A percentile compares a stretch with the other conserved stretches of the same genome.
Conservation (phyloP, 2,888 invertebrate genomes). For the Antitype chi region DNA sequence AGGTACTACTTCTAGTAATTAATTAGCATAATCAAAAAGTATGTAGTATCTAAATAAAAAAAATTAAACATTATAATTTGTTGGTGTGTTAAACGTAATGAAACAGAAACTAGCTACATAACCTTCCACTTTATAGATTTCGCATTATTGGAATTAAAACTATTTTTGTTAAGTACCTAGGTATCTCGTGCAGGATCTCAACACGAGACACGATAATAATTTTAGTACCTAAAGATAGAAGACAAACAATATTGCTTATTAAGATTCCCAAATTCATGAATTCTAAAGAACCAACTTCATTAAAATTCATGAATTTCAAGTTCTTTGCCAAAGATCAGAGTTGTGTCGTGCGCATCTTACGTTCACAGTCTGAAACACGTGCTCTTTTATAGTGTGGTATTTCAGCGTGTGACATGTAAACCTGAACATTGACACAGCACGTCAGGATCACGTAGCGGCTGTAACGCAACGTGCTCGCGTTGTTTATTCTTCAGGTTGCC, state of each 20-base stretch:
- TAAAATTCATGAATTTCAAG: neutral
- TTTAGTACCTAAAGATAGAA: neutral
- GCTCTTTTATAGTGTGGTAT: constrained; percentile 6
- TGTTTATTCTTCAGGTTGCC: constrained; percentile 43
- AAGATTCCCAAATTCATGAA: constrained; percentile 3
- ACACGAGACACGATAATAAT: constrained; percentile 8
- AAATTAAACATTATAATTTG: neutral
- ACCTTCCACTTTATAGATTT: constrained; percentile 49
- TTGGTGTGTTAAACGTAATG: neutral
- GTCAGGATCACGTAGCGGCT: constrained; percentile 32
- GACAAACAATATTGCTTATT: neutral
- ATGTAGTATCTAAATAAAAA: neutral
- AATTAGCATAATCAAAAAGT: neutral
- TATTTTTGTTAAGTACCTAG: neutral
- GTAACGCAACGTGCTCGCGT: constrained; percentile 49
- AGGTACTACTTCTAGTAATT: neutral
- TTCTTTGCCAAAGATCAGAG: constrained; percentile 18
- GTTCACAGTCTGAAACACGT: constrained; percentile 13
- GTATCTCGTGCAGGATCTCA: constrained; percentile 10
- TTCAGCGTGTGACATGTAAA: constrained; percentile 21
- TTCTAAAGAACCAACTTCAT: neutral
- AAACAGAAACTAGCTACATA: neutral
- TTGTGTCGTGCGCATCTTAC: neutral
- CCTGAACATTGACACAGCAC: constrained; percentile 42
- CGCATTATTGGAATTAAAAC: neutral